Percentiles rank a stretch among this genome's conserved stretches.
Evolutionary conservation across 1,140 invertebrate genomes (phyloP).

Genomic region (Platorchestia sp.): DNA sequence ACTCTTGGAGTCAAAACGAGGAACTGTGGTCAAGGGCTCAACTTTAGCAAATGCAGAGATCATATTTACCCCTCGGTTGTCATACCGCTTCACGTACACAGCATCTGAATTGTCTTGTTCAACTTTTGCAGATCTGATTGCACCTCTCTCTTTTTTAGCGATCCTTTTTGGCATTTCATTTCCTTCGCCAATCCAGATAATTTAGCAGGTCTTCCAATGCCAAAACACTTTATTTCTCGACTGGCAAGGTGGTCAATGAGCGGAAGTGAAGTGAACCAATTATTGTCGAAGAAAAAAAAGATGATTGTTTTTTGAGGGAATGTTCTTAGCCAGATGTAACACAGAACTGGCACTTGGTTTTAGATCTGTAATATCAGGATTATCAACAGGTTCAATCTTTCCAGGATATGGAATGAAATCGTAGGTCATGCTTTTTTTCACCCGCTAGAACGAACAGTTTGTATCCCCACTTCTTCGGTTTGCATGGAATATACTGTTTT

Average conservation of each 20-base stretch:
- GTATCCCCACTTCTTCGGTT: constrained; percentile 57
- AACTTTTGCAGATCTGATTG: background rate
- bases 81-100: constrained; percentile 42
- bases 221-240: constrained; percentile 23
- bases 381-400: constrained; percentile 52
- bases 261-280: too few relatives aligned
- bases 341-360: constrained; percentile 41
- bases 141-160: background rate
- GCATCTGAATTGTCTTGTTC: background rate
- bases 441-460: constrained; percentile 48
- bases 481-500: constrained; percentile 51
- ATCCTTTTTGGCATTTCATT: background rate
- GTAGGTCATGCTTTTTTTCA: constrained; percentile 21
- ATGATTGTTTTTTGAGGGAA: constrained; percentile 12
- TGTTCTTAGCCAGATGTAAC: constrained; percentile 10
- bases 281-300: too few relatives aligned
- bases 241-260: too few relatives aligned
- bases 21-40: constrained; percentile 58
- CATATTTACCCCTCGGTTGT: constrained; percentile 57
- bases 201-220: background rate
- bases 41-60: constrained; percentile 63
- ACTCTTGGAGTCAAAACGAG: constrained; percentile 58
- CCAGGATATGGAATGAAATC: constrained; percentile 57
- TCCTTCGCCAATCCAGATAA: background rate
- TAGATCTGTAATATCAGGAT: constrained; percentile 31